Evolutionary conservation across 2,113 vertebrate genomes (phyloP), one percentile per base, ranked within the genome.

Genomic region (Columbina picui): DNA sequence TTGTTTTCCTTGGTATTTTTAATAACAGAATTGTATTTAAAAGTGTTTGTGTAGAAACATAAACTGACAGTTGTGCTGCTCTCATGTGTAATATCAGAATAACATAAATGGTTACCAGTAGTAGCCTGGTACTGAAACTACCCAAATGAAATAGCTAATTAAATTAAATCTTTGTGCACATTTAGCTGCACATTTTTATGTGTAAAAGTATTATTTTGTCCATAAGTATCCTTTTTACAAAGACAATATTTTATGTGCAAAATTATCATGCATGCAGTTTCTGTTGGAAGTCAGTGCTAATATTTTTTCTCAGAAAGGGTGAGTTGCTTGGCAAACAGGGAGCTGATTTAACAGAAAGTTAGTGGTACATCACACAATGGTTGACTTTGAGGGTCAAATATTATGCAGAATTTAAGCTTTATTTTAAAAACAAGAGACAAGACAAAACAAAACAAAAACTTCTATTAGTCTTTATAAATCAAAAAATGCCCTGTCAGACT

Each of bases 1-100:
- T 93, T 93, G 53, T 79, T 78, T 94, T 95, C 39, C 47, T 52
- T 45, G 19, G 23, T 68, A 45, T 88, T 77, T 75, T 83, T 45
- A 73, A 65, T 63, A 79, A 25, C 11, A 43, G 47, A 77, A 67
- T 77, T 89, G 22, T 68, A 75, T 92, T 93, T 90, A 4, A 64
- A 87, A 90, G 16, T 39, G 8, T 87, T 74, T 83, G 7, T 64
- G 50, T 65, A 80, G 50, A 86, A 94, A 80, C 10, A 83, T 1
- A 78, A 39, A 76, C 36, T 43, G 59, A 76, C 27, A 43, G 30
- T 13, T 73, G 6, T 77, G n/a, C 27, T 84, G 14, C 73, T 25
- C 29, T 74, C 27, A 22, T 56, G 26, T 29, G 34, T 49, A 84
- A 59, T 39, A 61, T 22, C 29, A 73, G 32, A 92, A 41, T 45